Evolutionary conservation across 2,113 vertebrate genomes (phyloP), one percentile per base, ranked within the genome.

Genomic region (Rhea pennata): DNA sequence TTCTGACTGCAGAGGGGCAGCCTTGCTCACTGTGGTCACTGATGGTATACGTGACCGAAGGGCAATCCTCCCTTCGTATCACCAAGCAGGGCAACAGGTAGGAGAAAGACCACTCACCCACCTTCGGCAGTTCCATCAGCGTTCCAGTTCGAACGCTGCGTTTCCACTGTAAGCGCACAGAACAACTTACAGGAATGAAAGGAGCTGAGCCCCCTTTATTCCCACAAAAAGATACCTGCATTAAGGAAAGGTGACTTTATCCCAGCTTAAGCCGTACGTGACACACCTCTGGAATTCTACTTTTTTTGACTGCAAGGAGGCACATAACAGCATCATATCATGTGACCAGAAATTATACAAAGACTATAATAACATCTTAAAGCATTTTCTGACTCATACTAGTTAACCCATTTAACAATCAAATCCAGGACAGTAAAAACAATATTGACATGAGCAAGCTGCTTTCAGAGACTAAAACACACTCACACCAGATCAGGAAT

Each of bases 131-230:
- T 78, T 31, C 56, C 59, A 13, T 58, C 40, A 0, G 4, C 19
- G 9, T 65, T 51, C 72, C 66, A 53, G n/a, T 80, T 67, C 89
- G 19, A 66, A 33, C 0, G 0, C 36, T 48, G 44, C 3, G 44
- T 58, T 92, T 81, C 46, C 10, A 40, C 39, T 56, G 23, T 31
- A 40, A 77, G 17, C 11, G 46, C 7, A 39, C 2, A 62, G 88
- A 88, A 71, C 48, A n/a, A 5, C 13, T 78, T 13, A 40, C 26
- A 70, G 33, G 89, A 76, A 90, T 19, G 15, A 67, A 19, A 73
- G 23, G 17, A 80, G 44, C 51, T 71, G 48, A 50, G 70, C n/a
- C 48, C 24, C 29, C 53, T 33, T 5, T 26, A 54, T 62, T 91
- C 66, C n/a, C 21, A 67, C 44, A 62, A 59, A 79, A 54, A 7